Evolutionary conservation across 92 coral and sea anemone genomes (phyloP).

Genomic region (Porites evermanni): DNA sequence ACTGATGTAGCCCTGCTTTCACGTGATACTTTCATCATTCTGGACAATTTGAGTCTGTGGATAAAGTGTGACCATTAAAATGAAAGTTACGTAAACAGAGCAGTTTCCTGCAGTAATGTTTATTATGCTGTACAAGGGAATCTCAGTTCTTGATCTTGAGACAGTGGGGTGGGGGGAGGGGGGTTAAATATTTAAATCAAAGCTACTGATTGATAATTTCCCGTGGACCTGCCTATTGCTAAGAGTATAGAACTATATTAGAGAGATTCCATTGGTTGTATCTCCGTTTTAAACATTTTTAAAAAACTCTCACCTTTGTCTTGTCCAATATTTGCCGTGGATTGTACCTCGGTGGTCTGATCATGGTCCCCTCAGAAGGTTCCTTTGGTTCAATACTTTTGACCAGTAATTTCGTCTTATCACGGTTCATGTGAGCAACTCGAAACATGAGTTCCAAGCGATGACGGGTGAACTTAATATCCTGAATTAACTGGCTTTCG

Average conservation of each 20-base stretch:
- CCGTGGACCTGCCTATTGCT: no score
- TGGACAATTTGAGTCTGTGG: no score
- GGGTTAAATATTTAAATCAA: no score
- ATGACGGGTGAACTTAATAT: constrained; percentile 87
- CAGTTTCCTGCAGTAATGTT: background rate
- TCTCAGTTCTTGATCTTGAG: no score
- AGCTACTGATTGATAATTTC: no score
- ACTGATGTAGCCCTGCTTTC: no score
- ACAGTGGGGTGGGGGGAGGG: no score
- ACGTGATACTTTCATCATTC: no score
- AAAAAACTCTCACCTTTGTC: constrained; percentile 37
- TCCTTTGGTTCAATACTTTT: constrained; percentile 79
- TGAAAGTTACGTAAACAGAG: no score
- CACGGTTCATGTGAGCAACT: constrained; percentile 94
- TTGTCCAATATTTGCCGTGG: constrained; percentile 68
- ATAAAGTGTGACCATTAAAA: no score
- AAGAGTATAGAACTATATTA: background rate
- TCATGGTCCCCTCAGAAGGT: constrained; percentile 69
- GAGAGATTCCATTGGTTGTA: background rate
- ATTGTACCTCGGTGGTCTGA: constrained; percentile 69
- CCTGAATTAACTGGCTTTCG: constrained; percentile 90
- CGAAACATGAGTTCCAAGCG: constrained; percentile 95
- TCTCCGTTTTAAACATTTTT: no score
- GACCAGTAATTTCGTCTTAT: constrained; percentile 90
- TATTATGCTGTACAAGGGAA: background rate